phyloP scores from a whole-genome alignment of 2,797 vertebrate species.

The Channallabes apus region DNA sequence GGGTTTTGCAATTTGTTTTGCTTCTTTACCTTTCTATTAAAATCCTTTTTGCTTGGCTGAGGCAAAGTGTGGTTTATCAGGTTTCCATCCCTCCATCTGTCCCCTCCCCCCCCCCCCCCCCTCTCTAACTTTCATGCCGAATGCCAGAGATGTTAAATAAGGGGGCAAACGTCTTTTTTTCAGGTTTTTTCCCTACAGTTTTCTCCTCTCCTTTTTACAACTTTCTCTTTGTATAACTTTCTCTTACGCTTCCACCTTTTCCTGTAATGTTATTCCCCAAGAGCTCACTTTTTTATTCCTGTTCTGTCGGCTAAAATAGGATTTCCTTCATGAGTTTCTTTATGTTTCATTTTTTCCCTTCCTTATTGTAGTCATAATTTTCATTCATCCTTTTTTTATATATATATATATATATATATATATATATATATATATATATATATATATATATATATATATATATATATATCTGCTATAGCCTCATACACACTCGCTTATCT shows the following conservation, averaged over 20 bases:
- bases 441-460: no score
- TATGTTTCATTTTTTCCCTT: not conserved
- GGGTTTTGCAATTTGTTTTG: conserved; percentile 39
- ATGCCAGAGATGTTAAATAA: conserved; percentile 56
- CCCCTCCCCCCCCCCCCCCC: not conserved
- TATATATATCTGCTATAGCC: no score
- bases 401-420: no score
- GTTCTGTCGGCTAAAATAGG: not conserved
- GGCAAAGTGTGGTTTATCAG: not conserved
- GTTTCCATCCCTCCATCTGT: not conserved
- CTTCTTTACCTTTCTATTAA: conserved; percentile 40
- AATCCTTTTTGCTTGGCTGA: not conserved
- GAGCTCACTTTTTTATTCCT: not conserved
- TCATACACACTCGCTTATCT: not conserved
- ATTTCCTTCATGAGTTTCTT: not conserved
- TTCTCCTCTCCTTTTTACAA: conserved; percentile 20
- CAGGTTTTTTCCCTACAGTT: conserved; percentile 15
- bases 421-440: no score
- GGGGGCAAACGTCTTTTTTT: conserved; percentile 43
- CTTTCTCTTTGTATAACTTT: conserved; percentile 11
- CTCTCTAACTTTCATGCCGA: conserved; percentile 23
- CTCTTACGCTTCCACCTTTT: not conserved
- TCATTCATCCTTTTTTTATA: not conserved
- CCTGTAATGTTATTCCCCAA: not conserved
- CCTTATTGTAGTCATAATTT: no score